Evolutionary conservation across 2,113 vertebrate species (phyloP).

Genomic region (Pollimyrus isidori): DNA sequence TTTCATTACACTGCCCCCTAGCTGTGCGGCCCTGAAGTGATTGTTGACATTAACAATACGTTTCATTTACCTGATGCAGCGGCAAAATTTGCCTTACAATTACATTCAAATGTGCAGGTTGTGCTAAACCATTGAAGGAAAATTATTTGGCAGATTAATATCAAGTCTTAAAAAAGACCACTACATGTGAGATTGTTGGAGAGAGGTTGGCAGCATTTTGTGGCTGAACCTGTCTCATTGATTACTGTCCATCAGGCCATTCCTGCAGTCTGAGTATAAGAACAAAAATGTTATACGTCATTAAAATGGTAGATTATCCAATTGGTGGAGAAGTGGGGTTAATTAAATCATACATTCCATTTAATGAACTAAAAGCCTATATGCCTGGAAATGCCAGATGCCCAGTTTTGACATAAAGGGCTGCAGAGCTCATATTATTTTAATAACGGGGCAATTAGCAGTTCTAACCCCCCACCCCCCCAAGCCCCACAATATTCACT

Average conservation of each 20-base stretch:
- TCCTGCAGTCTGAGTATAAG: background rate
- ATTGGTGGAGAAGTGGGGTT: conserved; percentile 16
- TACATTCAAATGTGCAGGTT: background rate
- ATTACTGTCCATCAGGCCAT: background rate
- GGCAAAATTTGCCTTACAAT: background rate
- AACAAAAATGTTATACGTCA: background rate
- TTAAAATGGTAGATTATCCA: background rate
- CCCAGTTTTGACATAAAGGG: conserved; percentile 2
- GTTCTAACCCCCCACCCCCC: background rate
- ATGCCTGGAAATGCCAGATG: conserved; percentile 23
- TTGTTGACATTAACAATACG: background rate
- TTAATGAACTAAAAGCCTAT: conserved; percentile 11
- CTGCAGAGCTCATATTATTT: conserved; percentile 20
- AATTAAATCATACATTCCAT: conserved; percentile 14
- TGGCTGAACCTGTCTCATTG: background rate
- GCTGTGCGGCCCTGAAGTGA: background rate
- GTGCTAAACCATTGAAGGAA: background rate
- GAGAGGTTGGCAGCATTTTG: background rate
- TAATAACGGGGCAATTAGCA: conserved; percentile 12
- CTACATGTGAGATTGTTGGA: background rate
- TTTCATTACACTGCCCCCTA: background rate
- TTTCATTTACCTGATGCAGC: background rate
- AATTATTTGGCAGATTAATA: background rate
- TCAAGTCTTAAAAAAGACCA: background rate
- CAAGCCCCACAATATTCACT: background rate